Evolutionary conservation across 1,140 invertebrate genomes (phyloP), one percentile per base, ranked within the genome.

Genomic region (Ericerus pela): DNA sequence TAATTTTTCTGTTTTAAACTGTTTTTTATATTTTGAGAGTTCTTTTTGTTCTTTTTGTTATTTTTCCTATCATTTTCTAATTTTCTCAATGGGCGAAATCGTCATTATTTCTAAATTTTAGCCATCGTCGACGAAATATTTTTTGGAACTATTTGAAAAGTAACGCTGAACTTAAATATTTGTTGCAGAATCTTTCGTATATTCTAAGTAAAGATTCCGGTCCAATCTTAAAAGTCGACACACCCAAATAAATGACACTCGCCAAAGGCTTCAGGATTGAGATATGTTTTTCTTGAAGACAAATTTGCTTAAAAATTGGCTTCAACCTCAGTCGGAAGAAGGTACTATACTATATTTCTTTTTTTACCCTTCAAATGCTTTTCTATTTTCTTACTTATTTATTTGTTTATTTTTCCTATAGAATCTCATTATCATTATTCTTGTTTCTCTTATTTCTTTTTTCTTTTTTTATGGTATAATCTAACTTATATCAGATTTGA

Each of bases 281-380:
- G 26, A 47, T 24, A 47, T 47, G 41, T 47, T 47, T 47, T 47
- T 47, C 3, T 47, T 20, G 41, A 47, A 47, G 41, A 47, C 22
- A 47, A 47, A 47, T 47, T 22, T 47, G 26, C 41, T 47, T 5
- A 47, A 47, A 47, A 47, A 5, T 47, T 47, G 41, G 41, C 26
- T 47, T 47, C 41, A 10, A 22, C 26, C 26, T 47, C 41, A 10
- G 14, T 8, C n/a, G n/a, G 10, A 47, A 47, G 41, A 47, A 47
- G 41, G 41, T 47, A 47, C n/a, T n/a, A n/a, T n/a, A n/a, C n/a
- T n/a, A n/a, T n/a, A n/a, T n/a, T n/a, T n/a, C n/a, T n/a, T 47
- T 3, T 47, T 10, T 41, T 8, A 8, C 8, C 31, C n/a, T 33
- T 8, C n/a, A 33, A 33, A 33, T n/a, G 31, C 31, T 8, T 33